phyloP scores from a whole-genome alignment of 1,140 invertebrate genomes.

The Trinorchestia longiramus region DNA sequence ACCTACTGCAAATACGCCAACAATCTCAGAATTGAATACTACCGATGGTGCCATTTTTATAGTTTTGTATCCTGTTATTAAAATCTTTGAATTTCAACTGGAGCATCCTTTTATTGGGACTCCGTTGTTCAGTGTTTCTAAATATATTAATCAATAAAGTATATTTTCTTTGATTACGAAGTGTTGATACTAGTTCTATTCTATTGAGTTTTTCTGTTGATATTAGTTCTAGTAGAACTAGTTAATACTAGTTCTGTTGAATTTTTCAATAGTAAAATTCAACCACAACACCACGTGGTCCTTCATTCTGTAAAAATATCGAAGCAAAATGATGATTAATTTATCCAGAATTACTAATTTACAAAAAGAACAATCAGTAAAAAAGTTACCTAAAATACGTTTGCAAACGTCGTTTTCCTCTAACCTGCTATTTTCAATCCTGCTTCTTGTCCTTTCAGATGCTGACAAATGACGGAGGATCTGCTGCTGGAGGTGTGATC shows the following conservation, averaged over 20 bases:
- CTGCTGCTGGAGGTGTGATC: constrained; percentile 63
- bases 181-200: not conserved
- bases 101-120: not conserved
- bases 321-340: not conserved
- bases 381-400: not conserved
- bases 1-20: not conserved
- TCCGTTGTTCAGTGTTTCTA: not conserved
- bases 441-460: constrained; percentile 45
- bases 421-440: not conserved
- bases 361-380: not conserved
- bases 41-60: not conserved
- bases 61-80: not conserved
- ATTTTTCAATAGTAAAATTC: not conserved
- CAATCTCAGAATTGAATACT: not conserved
- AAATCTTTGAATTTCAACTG: not conserved
- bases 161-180: not conserved
- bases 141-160: not conserved
- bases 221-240: too few relatives aligned
- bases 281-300: not conserved
- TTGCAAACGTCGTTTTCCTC: not conserved
- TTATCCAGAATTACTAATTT: not conserved
- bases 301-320: not conserved
- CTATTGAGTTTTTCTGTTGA: not conserved
- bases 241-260: not conserved
- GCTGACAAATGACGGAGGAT: constrained; percentile 56